Conservation (phyloP, 2,888 invertebrate genomes). For the Syritta pipiens region DNA sequence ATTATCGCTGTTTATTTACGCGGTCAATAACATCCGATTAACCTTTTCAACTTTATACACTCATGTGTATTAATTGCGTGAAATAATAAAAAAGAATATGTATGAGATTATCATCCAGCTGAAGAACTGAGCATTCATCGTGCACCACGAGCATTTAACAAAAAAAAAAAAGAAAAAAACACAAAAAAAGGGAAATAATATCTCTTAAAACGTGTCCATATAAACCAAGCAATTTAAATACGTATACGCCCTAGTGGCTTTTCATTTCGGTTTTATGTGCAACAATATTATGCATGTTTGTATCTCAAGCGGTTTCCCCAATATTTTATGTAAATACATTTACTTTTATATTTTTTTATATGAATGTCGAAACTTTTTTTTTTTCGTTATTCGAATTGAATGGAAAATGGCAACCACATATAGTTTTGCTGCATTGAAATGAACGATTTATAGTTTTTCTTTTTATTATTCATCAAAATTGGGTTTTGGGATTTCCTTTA, state of each 20-base stretch:
- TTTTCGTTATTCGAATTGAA: too few relatives aligned
- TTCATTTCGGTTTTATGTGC: constrained; percentile 30
- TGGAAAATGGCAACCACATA: too few relatives aligned
- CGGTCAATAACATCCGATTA: constrained; percentile 49
- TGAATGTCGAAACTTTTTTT: too few relatives aligned
- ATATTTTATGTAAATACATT: constrained; percentile 12
- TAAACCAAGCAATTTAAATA: constrained; percentile 48
- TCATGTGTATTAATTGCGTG: constrained; percentile 47
- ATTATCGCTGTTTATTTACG: constrained; percentile 32
- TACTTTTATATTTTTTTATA: background rate
- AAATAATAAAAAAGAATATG: constrained; percentile 9
- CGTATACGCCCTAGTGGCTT: constrained; percentile 47
- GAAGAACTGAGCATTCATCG: constrained; percentile 34
- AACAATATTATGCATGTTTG: constrained; percentile 20
- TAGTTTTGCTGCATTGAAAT: too few relatives aligned
- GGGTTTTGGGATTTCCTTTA: too few relatives aligned
- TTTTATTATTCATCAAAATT: too few relatives aligned
- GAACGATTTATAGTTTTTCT: too few relatives aligned
- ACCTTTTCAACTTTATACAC: constrained; percentile 48
- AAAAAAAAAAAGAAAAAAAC: background rate
- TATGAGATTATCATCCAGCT: constrained; percentile 13
- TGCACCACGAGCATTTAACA: constrained; percentile 12
- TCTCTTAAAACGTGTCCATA: constrained; percentile 21
- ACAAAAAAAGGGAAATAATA: background rate
- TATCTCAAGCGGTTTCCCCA: constrained; percentile 35